phyloP scores from a whole-genome alignment of 1,140 invertebrate species.

The Drosophila chauvacae region DNA sequence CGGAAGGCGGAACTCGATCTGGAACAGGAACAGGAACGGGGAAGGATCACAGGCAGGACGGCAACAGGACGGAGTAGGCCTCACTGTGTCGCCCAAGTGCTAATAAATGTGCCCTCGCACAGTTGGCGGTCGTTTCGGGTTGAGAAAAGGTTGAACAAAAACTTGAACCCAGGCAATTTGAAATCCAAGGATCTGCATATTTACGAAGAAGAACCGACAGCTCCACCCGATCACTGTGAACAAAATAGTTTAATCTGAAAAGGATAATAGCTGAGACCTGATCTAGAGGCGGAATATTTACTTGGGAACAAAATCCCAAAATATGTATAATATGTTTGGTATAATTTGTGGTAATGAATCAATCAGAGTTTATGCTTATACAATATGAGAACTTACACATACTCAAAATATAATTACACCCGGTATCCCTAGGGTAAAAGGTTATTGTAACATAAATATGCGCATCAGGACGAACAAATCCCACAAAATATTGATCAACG shows the following conservation, averaged over 20 bases:
- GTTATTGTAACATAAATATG: not conserved
- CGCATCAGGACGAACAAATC: not conserved
- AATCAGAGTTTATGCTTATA: not conserved
- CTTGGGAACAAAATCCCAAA: constrained; percentile 1
- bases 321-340: constrained; percentile 3
- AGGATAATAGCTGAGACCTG: constrained; percentile 36
- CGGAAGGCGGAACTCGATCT: constrained; percentile 22
- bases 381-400: not conserved
- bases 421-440: not conserved
- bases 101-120: constrained; percentile 79
- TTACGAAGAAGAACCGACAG: constrained; percentile 4
- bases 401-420: not conserved
- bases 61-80: constrained; percentile 41
- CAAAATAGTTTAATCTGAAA: constrained; percentile 39
- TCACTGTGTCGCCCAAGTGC: constrained; percentile 78
- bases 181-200: constrained; percentile 32
- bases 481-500: not conserved
- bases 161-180: constrained; percentile 13
- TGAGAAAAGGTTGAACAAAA: constrained; percentile 4
- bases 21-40: constrained; percentile 25
- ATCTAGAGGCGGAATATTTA: constrained; percentile 54
- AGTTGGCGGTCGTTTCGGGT: constrained; percentile 64
- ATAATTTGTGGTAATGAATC: constrained; percentile 33
- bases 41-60: constrained; percentile 12
- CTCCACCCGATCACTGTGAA: constrained; percentile 43